Evolutionary conservation across 2,797 vertebrate species (phyloP).

Genomic region (Cuculus canorus): DNA sequence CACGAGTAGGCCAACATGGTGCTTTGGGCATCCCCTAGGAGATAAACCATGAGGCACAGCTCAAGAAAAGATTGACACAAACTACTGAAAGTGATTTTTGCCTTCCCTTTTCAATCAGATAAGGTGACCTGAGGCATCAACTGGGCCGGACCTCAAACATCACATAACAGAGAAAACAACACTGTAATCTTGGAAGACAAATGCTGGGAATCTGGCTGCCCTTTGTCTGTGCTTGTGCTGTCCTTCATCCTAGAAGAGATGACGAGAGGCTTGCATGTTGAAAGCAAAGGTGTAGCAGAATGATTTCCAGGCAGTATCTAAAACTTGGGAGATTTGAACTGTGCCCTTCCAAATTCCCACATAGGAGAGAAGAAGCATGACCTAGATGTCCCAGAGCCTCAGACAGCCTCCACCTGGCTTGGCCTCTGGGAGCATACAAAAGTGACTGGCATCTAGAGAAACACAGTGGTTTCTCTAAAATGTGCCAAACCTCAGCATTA

Average conservation of each 20-base stretch:
- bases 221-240: not conserved
- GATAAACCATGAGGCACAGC: not conserved
- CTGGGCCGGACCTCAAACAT: not conserved
- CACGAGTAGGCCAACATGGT: rapidly evolving
- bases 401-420: not conserved
- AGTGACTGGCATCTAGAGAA: constrained; percentile 9
- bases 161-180: not conserved
- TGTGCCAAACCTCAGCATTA: not conserved
- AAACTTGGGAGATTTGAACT: constrained; percentile 19
- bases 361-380: not conserved
- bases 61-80: not conserved
- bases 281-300: not conserved
- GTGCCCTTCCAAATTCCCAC: constrained; percentile 6
- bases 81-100: not conserved
- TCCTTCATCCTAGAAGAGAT: not conserved
- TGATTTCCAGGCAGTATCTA: not conserved
- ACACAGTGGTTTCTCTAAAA: not conserved
- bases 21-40: not conserved
- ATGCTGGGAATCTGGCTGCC: not conserved
- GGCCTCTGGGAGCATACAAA: not conserved
- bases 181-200: not conserved
- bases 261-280: not conserved
- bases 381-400: not conserved
- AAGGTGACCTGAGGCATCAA: not conserved
- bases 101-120: not conserved